Evolutionary conservation across 2,888 invertebrate genomes (phyloP), one percentile per base, ranked within the genome.

Genomic region (Lasioglossum figueresi): DNA sequence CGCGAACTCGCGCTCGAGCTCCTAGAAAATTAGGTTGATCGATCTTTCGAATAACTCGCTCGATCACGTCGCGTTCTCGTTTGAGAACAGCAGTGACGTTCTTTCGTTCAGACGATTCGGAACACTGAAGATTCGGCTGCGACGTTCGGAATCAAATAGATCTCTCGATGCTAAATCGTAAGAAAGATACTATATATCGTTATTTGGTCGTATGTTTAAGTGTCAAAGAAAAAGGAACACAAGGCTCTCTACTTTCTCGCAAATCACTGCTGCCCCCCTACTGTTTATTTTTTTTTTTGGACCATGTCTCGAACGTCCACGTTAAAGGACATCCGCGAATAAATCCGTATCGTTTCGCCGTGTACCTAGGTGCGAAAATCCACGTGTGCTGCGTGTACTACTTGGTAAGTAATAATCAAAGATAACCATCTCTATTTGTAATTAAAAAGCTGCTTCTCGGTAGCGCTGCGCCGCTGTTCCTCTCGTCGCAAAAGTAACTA

Each of bases 321-420:
- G 68, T 70, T 40, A 19, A 85, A 85, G 81, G 52, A 52, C 63
- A 34, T 27, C 63, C 63, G 82, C 83, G 63, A 56, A 75, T 68
- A 73, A 79, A 86, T 74, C 73, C 78, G 82, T 76, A 79, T 74
- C 83, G 79, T 82, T 73, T 84, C 88, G 83, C 78, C 86, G 83
- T 88, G 75, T 89, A 88, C 40, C 88, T 89, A 90, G 83, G 90
- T 90, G 90, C 88, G 86, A 83, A 83, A 90, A 86, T 90, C 80
- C 88, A 86, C 82, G 86, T 89, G 86, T 85, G 88, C 83, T 88
- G 85, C 83, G 80, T 89, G 81, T 86, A 88, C 88, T 88, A 89
- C 79, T 56, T 85, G 76, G 56, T 68, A 81, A 79, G 70, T 79
- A 84, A 87, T 86, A 89, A 90, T 90, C 73, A 89, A 90, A 85